Evolutionary conservation across 2,797 vertebrate genomes (phyloP).

Genomic region (Adrianichthys oophorus): DNA sequence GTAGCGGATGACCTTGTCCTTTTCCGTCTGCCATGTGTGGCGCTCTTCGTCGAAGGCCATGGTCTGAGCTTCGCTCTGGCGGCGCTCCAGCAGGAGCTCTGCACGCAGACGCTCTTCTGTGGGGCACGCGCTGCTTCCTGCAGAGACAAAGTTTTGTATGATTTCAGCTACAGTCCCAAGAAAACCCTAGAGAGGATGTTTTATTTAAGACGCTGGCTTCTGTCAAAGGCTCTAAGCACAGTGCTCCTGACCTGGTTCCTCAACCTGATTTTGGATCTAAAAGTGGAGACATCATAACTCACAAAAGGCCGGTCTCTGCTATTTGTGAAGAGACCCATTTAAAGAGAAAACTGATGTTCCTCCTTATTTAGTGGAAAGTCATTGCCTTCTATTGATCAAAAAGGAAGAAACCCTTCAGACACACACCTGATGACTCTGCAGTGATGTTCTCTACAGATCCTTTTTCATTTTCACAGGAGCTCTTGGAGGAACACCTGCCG

Average conservation of each 20-base stretch:
- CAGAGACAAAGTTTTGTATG: constrained; percentile 25
- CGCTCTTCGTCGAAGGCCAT: constrained; percentile 90
- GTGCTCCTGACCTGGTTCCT: constrained; percentile 40
- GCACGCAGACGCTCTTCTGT: constrained; percentile 88
- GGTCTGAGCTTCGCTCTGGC: constrained; percentile 91
- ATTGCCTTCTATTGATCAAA: background rate
- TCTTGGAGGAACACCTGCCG: constrained; percentile 45
- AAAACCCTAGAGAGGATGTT: constrained; percentile 19
- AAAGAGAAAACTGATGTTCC: background rate
- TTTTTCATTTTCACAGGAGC: constrained; percentile 40
- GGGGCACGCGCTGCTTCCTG: constrained; percentile 63
- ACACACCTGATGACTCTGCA: constrained; percentile 55
- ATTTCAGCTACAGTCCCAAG: constrained; percentile 33
- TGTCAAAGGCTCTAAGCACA: constrained; percentile 21
- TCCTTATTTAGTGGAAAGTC: too few species aligned
- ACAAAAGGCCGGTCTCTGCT: constrained; percentile 21
- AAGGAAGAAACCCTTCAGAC: background rate
- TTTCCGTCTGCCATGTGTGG: constrained; percentile 94
- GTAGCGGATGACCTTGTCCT: constrained; percentile 97
- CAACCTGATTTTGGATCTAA: constrained; percentile 36
- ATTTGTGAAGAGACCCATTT: constrained; percentile 25
- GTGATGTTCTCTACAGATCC: constrained; percentile 42
- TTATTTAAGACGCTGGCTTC: constrained; percentile 35
- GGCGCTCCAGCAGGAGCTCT: constrained; percentile 90
- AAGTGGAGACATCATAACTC: constrained; percentile 17